These are phyloP conservation scores for Oplegnathus fasciatus DNA, from an alignment of 2,113 vertebrate species.

Conservation along the genomic window DNA sequence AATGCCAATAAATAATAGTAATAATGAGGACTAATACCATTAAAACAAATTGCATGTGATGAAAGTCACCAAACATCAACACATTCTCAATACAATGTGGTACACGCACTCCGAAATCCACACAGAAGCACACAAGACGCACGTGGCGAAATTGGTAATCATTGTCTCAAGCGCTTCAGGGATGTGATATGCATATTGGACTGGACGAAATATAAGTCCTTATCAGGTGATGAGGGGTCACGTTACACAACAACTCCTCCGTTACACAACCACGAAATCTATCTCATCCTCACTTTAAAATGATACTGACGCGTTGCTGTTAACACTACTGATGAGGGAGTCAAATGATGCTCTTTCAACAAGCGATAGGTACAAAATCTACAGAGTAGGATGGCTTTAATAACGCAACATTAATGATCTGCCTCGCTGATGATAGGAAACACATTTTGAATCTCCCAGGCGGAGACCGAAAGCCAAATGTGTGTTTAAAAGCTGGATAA, in stretches of 20 bases:
- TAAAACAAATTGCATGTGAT: slow-evolving; percentile 59
- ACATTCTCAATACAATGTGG: slow-evolving; percentile 41
- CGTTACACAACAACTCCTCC: not conserved
- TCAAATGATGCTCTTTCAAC: not conserved
- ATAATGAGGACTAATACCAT: slow-evolving; percentile 63
- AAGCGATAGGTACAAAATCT: not conserved
- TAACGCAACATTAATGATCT: not conserved
- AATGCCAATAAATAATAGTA: slow-evolving; percentile 79
- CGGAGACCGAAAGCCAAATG: not conserved
- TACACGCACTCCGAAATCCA: slow-evolving; percentile 26
- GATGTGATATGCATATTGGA: slow-evolving; percentile 19
- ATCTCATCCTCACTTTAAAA: not conserved
- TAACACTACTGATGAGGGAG: slow-evolving; percentile 17
- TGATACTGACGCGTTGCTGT: slow-evolving; percentile 13
- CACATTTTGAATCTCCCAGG: not conserved
- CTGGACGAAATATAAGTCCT: slow-evolving; percentile 26
- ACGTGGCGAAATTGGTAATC: not conserved
- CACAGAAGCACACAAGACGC: slow-evolving; percentile 29
- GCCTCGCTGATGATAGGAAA: not conserved
- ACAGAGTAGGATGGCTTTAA: slow-evolving; percentile 21
- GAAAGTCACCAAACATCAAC: slow-evolving; percentile 43
- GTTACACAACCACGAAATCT: not conserved
- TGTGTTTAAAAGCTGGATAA: slow-evolving; percentile 50
- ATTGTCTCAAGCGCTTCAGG: not conserved
- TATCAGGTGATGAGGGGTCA: not conserved